These are phyloP conservation scores for Antennarius striatus DNA, from an alignment of 2,113 vertebrate genomes.

Conservation along the genomic window DNA sequence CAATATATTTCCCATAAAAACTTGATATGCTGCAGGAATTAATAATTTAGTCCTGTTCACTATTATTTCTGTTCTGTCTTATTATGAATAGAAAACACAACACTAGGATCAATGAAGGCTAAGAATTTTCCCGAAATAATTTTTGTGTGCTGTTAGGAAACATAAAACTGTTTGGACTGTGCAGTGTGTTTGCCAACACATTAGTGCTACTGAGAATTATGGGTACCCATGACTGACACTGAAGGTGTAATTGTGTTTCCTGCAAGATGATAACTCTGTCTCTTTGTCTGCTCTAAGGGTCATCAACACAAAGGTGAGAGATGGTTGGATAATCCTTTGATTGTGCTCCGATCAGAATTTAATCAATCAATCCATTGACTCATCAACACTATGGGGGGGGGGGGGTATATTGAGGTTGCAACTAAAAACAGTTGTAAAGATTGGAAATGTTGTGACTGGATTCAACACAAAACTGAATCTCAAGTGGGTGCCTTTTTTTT, in stretches of 20 bases:
- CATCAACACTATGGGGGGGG: neutral
- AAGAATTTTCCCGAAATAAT: neutral
- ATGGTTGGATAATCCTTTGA: neutral
- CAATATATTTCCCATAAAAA: neutral
- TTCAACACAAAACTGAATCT: too few relatives aligned
- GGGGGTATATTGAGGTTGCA: neutral
- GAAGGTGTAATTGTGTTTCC: slow-evolving; percentile 27
- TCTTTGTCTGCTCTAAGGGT: slow-evolving; percentile 17
- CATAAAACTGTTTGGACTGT: neutral
- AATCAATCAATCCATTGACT: slow-evolving; percentile 6
- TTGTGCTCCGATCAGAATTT: neutral
- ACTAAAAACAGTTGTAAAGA: too few relatives aligned
- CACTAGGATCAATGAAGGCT: too few relatives aligned
- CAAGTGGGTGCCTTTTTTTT: neutral
- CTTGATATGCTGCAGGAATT: neutral
- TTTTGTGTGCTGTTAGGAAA: slow-evolving; percentile 25
- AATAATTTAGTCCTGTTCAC: neutral
- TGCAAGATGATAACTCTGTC: slow-evolving; percentile 28
- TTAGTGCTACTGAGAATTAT: slow-evolving; percentile 31
- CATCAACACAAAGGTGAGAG: slow-evolving; percentile 1
- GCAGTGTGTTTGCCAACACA: slow-evolving; percentile 15
- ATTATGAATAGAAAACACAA: too few relatives aligned
- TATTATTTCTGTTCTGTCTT: neutral
- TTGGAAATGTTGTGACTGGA: too few relatives aligned
- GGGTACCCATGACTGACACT: slow-evolving; percentile 20